Evolutionary conservation across 2,113 vertebrate genomes (phyloP).

Genomic region (Dolichotis patagonum): DNA sequence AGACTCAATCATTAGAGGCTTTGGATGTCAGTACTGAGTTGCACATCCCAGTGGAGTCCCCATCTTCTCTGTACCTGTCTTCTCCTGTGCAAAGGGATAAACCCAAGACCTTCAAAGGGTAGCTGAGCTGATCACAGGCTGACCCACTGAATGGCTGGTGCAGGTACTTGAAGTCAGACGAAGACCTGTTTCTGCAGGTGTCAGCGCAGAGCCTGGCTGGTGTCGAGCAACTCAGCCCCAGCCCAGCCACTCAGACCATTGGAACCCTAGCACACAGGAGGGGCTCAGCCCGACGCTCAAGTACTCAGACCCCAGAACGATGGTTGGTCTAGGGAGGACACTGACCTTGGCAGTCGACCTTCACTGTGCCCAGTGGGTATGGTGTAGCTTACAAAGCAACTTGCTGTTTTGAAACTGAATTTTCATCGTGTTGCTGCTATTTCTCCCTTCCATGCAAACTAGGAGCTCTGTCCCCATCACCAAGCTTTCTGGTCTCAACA

Average conservation of each 20-base stretch:
- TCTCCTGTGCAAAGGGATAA: not conserved
- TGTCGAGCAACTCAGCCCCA: not conserved
- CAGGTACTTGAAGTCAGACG: not conserved
- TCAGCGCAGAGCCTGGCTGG: accelerated
- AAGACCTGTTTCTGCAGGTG: not conserved
- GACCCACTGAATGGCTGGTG: not conserved
- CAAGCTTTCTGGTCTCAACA: not conserved
- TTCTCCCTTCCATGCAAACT: not conserved
- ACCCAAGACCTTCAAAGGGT: not conserved
- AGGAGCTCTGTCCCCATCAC: not conserved
- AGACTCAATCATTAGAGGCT: not conserved
- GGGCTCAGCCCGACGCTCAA: not conserved
- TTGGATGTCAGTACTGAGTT: not conserved
- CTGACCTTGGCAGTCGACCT: not conserved
- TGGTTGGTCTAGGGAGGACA: not conserved
- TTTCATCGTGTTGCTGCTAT: not conserved
- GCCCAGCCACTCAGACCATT: not conserved
- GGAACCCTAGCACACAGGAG: not conserved
- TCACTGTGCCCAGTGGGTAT: not conserved
- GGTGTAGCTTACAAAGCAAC: not conserved
- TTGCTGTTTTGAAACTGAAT: not conserved
- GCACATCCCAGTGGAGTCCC: not conserved
- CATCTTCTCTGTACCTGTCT: not conserved
- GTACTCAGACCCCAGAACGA: not conserved
- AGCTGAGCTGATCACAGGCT: not conserved